These are phyloP conservation scores for Eilema griseolum DNA, from an alignment of 2,888 invertebrate species.

Conservation along the genomic window DNA sequence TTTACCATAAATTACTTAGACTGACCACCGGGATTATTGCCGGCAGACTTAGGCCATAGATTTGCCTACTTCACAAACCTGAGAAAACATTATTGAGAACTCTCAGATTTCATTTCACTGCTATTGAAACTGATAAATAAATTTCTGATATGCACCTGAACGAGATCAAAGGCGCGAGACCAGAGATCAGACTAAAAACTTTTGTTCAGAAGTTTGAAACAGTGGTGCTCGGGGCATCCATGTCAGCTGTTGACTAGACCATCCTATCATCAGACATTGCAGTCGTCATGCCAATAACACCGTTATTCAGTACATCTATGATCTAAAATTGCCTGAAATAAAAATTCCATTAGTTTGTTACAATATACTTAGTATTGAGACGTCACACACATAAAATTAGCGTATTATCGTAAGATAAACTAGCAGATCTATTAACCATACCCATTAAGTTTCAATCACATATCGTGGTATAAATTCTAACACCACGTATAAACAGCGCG, in stretches of 20 bases:
- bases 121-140: too few relatives aligned
- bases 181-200: too few relatives aligned
- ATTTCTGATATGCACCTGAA: too few relatives aligned
- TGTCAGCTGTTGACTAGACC: slow-evolving; percentile 1
- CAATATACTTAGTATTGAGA: background rate
- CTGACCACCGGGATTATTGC: too few relatives aligned
- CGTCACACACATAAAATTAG: background rate
- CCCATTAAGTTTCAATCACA: background rate
- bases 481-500: too few relatives aligned
- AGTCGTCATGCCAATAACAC: background rate
- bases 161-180: too few relatives aligned
- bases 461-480: background rate
- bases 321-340: slow-evolving; percentile 14
- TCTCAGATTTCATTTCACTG: too few relatives aligned
- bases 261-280: slow-evolving; percentile 3
- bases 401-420: background rate
- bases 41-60: too few relatives aligned
- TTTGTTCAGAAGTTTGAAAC: background rate
- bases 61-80: too few relatives aligned
- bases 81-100: too few relatives aligned
- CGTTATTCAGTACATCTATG: slow-evolving; percentile 4
- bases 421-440: background rate
- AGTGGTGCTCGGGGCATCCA: background rate
- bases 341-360: slow-evolving; percentile 10
- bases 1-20: too few relatives aligned